Conservation (phyloP, 1,140 invertebrate species). For the Psilanteris sp. region DNA sequence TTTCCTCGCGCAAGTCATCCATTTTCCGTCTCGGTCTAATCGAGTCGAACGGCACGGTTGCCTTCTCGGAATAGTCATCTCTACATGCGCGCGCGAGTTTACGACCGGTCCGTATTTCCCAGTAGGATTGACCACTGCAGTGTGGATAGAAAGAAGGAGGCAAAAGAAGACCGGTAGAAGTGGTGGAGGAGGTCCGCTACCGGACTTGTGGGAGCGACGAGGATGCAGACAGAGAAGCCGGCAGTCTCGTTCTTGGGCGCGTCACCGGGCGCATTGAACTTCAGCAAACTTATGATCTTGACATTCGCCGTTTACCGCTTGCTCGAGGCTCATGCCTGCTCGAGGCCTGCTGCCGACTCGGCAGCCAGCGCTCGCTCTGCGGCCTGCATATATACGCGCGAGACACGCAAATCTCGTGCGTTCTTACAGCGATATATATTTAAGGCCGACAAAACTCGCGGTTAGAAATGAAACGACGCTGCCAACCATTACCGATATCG, state of each 20-base stretch:
- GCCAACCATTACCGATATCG: conserved; percentile 25
- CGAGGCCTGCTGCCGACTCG: conserved; percentile 25
- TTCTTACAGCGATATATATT: conserved; percentile 37
- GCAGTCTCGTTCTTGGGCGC: conserved; percentile 60
- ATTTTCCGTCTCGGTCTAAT: neutral
- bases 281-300: conserved; percentile 67
- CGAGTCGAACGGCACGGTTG: conserved; percentile 33
- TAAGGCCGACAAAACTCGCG: conserved; percentile 37
- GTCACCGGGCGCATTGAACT: conserved; percentile 67
- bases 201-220: conserved; percentile 9
- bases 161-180: conserved; percentile 49
- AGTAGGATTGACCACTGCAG: conserved; percentile 56
- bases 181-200: conserved; percentile 11
- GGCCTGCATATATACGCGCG: conserved; percentile 28
- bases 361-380: conserved; percentile 10
- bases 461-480: conserved; percentile 51
- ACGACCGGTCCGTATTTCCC: conserved; percentile 56
- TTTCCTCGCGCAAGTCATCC: no score
- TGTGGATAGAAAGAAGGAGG: conserved; percentile 44
- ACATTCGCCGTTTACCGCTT: conserved; percentile 52
- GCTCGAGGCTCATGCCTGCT: conserved; percentile 36
- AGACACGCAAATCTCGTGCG: conserved; percentile 34
- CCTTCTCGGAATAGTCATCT: conserved; percentile 57
- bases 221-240: conserved; percentile 24
- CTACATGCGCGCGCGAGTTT: conserved; percentile 55